phyloP scores from a whole-genome alignment of 2,888 invertebrate species.

The Priocnemis perturbator region DNA sequence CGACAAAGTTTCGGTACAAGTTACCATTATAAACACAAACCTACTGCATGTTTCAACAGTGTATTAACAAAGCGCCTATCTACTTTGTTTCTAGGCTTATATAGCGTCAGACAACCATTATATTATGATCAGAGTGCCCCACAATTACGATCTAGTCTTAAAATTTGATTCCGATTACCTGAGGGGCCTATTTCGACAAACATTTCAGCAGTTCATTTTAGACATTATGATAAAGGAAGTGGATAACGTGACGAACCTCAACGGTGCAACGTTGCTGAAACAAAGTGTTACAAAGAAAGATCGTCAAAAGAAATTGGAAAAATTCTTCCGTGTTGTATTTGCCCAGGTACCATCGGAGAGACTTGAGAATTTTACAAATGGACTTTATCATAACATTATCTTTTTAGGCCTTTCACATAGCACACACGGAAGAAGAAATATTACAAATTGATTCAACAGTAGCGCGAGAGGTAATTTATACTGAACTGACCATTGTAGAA shows the following conservation, averaged over 20 bases:
- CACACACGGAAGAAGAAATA: conserved; percentile 73
- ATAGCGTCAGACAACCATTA: conserved; percentile 71
- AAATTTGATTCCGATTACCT: conserved; percentile 75
- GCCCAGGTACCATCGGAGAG: conserved; percentile 71
- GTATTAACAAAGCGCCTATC: background rate
- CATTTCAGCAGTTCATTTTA: conserved; percentile 71
- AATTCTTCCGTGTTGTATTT: conserved; percentile 78
- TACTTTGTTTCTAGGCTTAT: conserved; percentile 60
- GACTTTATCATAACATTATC: conserved; percentile 5
- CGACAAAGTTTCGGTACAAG: conserved; percentile 36
- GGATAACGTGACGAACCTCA: conserved; percentile 59
- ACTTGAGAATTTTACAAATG: background rate
- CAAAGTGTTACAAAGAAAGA: conserved; percentile 75
- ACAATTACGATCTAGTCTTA: conserved; percentile 78
- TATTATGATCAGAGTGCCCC: conserved; percentile 73
- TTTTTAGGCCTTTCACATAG: conserved; percentile 73
- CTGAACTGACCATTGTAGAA: conserved; percentile 78
- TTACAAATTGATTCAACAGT: conserved; percentile 71
- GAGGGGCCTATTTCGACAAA: conserved; percentile 70
- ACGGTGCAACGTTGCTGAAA: conserved; percentile 59
- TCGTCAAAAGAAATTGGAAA: conserved; percentile 76
- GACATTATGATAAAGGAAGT: conserved; percentile 51
- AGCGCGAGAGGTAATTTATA: conserved; percentile 76
- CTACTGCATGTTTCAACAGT: background rate
- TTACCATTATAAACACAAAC: background rate